These are phyloP conservation scores for Silurus aristotelis DNA, from an alignment of 2,797 vertebrate species.

Conservation along the genomic window DNA sequence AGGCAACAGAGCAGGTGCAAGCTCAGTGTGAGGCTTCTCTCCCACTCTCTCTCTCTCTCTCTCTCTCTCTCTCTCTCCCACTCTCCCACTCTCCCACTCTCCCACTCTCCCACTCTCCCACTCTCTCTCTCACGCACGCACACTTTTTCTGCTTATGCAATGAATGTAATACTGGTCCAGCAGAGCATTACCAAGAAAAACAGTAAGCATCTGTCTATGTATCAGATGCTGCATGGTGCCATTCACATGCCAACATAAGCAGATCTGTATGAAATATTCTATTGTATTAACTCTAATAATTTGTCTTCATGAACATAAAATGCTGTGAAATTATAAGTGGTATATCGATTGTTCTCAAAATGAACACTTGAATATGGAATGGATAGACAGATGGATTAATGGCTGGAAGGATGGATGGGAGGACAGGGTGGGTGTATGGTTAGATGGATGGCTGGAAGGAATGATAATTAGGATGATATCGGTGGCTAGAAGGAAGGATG, in stretches of 20 bases:
- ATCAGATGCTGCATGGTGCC: neutral
- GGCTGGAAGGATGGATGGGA: too few relatives aligned
- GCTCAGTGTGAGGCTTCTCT: constrained; percentile 1
- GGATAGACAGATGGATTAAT: too few relatives aligned
- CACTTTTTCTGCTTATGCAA: neutral
- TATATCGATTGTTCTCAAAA: neutral
- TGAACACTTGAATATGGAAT: too few relatives aligned
- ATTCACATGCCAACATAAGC: neutral
- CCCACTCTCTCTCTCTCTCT: too few relatives aligned
- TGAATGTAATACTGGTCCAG: neutral
- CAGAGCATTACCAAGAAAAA: neutral
- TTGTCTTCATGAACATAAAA: neutral
- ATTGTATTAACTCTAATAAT: neutral
- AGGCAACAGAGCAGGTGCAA: constrained; percentile 25
- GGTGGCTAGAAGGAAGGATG: too few relatives aligned
- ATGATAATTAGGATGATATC: too few relatives aligned
- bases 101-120: accelerated
- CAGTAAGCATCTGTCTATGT: neutral
- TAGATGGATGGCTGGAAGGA: too few relatives aligned
- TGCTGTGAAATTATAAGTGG: neutral
- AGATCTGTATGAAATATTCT: neutral
- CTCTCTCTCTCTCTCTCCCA: too few relatives aligned
- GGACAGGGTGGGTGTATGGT: too few relatives aligned
- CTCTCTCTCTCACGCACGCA: neutral
- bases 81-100: neutral